A percentile compares a stretch with the other conserved stretches of the same genome.
These are phyloP conservation scores for Brachionus koreanus DNA, from an alignment of 1,140 invertebrate species.

Conservation along the genomic window DNA sequence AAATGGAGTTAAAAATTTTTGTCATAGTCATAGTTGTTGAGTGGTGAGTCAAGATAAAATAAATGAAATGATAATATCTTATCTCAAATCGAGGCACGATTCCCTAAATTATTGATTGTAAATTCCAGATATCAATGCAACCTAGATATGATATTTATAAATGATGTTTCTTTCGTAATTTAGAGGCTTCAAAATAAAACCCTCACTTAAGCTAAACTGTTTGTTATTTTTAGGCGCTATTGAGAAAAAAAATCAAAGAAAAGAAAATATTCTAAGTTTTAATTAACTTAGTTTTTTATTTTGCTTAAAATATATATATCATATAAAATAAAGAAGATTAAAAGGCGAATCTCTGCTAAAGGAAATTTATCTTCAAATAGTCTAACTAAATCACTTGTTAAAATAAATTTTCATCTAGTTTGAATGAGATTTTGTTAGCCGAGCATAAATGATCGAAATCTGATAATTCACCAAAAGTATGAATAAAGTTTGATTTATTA, in stretches of 20 bases:
- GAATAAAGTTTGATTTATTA: slow-evolving; percentile 18
- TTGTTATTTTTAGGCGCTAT: neutral
- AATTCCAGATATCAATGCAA: slow-evolving; percentile 1
- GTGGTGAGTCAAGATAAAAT: neutral
- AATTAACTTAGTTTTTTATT: neutral
- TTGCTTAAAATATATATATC: neutral
- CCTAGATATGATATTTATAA: neutral
- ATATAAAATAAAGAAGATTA: neutral
- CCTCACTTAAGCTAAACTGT: neutral
- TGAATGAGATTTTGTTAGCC: neutral
- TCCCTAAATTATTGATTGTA: neutral
- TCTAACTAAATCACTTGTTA: slow-evolving; percentile 24
- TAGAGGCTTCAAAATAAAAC: slow-evolving; percentile 2
- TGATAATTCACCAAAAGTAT: slow-evolving; percentile 8
- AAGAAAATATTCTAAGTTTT: neutral
- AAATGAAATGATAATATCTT: neutral
- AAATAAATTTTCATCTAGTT: neutral
- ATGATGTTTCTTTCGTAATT: slow-evolving; percentile 1
- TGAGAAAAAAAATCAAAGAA: neutral
- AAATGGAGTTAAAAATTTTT: neutral
- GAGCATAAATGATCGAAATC: slow-evolving; percentile 6
- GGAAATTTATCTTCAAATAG: slow-evolving; percentile 6
- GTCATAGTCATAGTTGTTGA: neutral
- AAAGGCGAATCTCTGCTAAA: neutral
- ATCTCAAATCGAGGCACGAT: neutral